A percentile compares a stretch with the other conserved stretches of the same genome.
These are phyloP conservation scores for Ascaphus truei DNA, from an alignment of 2,113 vertebrate genomes.

Conservation along the genomic window DNA sequence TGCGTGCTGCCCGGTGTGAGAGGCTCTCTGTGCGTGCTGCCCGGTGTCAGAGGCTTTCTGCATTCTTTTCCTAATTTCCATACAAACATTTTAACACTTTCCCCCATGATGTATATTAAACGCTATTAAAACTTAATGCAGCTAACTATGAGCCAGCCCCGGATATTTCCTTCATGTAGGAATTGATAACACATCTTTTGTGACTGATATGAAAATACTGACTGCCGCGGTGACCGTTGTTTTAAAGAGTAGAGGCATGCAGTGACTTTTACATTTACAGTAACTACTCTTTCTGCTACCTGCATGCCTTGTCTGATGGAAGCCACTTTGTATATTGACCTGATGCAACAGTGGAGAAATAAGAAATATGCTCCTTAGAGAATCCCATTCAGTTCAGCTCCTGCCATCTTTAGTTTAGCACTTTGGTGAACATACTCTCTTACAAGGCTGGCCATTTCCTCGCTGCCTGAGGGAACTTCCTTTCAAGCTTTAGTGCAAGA, in stretches of 20 bases:
- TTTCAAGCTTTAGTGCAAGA: constrained; percentile 35
- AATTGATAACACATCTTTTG: constrained; percentile 47
- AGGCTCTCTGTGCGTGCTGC: no score
- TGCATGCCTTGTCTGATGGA: constrained; percentile 42
- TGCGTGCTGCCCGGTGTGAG: no score
- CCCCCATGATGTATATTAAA: no score
- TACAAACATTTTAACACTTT: no score
- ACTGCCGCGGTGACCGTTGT: constrained; percentile 56
- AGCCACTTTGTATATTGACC: constrained; percentile 52
- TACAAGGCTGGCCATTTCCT: constrained; percentile 64
- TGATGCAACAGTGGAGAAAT: constrained; percentile 44
- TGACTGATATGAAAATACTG: constrained; percentile 51
- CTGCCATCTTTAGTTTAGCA: constrained; percentile 61
- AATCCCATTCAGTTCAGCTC: constrained; percentile 54
- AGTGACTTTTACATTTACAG: constrained; percentile 55
- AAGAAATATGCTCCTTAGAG: constrained; percentile 49
- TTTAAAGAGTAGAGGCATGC: constrained; percentile 52
- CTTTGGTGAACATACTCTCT: constrained; percentile 59
- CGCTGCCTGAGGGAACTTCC: constrained; percentile 38
- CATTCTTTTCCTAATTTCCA: no score
- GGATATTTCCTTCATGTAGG: neutral
- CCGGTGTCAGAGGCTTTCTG: no score
- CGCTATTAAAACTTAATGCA: neutral
- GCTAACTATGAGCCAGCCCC: neutral
- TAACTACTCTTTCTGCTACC: constrained; percentile 48